Percentiles rank a stretch among this genome's conserved stretches.
These are phyloP conservation scores for Drosophila leonis DNA, from an alignment of 2,888 invertebrate species.

Conservation along the genomic window DNA sequence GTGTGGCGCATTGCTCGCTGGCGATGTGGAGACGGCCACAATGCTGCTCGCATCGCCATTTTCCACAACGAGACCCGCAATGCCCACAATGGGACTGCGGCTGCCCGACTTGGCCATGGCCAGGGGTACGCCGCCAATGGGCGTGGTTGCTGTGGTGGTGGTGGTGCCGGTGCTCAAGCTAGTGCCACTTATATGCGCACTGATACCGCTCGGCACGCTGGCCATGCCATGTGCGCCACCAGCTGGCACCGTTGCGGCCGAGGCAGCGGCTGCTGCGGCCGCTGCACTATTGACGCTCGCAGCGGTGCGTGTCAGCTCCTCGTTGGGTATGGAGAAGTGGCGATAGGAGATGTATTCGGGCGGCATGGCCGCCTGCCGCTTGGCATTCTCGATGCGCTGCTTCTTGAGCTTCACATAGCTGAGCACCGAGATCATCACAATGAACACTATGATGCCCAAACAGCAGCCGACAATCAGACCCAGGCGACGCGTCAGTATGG, in stretches of 20 bases:
- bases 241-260: constrained; percentile 3
- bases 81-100: constrained; percentile 65
- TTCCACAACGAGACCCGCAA: constrained; percentile 59
- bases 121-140: constrained; percentile 65
- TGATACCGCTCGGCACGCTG: constrained; percentile 84
- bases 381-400: constrained; percentile 90
- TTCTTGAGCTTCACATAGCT: constrained; percentile 95
- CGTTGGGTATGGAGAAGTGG: constrained; percentile 90
- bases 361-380: constrained; percentile 89
- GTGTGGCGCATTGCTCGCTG: constrained; percentile 19
- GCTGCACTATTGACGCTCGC: constrained; percentile 51
- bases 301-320: constrained; percentile 85
- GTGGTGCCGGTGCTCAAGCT: constrained; percentile 83
- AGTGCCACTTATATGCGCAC: constrained; percentile 84
- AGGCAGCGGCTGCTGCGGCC: constrained; percentile 34
- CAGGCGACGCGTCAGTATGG: constrained; percentile 92
- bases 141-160: constrained; percentile 78
- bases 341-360: constrained; percentile 93
- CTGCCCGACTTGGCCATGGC: constrained; percentile 57
- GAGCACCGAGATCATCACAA: constrained; percentile 93
- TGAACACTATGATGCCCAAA: constrained; percentile 94
- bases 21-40: constrained; percentile 41
- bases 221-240: constrained; percentile 42
- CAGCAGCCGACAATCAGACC: constrained; percentile 95
- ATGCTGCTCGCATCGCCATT: constrained; percentile 34